Evolutionary conservation across 2,113 vertebrate genomes (phyloP).

Genomic region (Triplophysa tibetana): DNA sequence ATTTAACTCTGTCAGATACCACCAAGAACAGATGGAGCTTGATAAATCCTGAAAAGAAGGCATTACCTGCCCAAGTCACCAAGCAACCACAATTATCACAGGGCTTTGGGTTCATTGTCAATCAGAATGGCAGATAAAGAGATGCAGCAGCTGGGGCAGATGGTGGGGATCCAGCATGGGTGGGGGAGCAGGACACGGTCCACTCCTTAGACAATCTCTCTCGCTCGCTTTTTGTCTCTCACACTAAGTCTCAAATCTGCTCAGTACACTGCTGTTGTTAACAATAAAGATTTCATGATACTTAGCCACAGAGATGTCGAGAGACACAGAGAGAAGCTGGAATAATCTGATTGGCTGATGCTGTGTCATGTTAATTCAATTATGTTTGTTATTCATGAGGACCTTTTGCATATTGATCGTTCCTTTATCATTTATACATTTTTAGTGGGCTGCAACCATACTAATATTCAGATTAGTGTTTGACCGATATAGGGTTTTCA

Average conservation of each 20-base stretch:
- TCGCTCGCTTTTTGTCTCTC: constrained; percentile 55
- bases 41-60: constrained; percentile 86
- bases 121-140: constrained; percentile 86
- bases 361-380: constrained; percentile 47
- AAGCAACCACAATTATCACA: constrained; percentile 85
- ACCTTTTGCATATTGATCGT: constrained; percentile 25
- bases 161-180: constrained; percentile 87
- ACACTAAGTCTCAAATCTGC: constrained; percentile 31
- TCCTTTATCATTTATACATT: constrained; percentile 19
- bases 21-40: constrained; percentile 85
- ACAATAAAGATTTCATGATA: constrained; percentile 30
- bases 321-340: constrained; percentile 1
- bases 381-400: constrained; percentile 25
- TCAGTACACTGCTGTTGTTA: constrained; percentile 22
- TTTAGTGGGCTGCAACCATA: not conserved
- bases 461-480: constrained; percentile 27
- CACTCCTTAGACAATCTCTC: constrained; percentile 79
- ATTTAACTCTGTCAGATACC: constrained; percentile 77
- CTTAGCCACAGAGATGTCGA: not conserved
- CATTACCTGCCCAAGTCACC: constrained; percentile 87
- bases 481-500: constrained; percentile 15
- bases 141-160: constrained; percentile 92
- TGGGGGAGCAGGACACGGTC: constrained; percentile 81
- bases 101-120: constrained; percentile 90
- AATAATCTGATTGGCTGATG: constrained; percentile 35